A percentile compares a stretch with the other conserved stretches of the same genome.
Conservation (phyloP, 2,797 vertebrate species). For the Gambelia wislizenii region DNA sequence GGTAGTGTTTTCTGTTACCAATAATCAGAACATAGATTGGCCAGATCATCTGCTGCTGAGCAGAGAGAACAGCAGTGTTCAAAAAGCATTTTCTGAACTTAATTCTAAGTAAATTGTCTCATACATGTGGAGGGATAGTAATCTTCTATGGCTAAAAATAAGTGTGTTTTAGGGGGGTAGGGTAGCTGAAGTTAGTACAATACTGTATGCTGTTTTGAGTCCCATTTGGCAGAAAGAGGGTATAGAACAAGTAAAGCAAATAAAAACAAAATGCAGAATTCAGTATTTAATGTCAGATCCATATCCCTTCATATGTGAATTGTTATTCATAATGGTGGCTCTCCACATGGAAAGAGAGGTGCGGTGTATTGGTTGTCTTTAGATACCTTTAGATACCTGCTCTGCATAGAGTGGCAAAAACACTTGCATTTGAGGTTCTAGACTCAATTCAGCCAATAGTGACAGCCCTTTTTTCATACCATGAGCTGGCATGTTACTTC, state of each 20-base stretch:
- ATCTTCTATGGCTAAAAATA: neutral
- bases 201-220: no score
- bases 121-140: neutral
- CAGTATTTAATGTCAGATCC: no score
- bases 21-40: neutral
- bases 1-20: accelerated
- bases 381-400: neutral
- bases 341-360: neutral
- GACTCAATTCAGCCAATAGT: neutral
- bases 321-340: neutral
- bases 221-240: no score
- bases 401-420: neutral
- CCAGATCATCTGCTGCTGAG: neutral
- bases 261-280: no score
- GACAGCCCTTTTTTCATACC: neutral
- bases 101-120: neutral
- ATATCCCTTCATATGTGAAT: neutral
- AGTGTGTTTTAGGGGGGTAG: no score
- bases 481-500: neutral
- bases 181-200: no score
- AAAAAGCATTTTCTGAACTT: neutral
- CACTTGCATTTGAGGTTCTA: neutral
- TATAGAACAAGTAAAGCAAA: no score
- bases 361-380: no score
- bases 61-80: neutral